A percentile compares a stretch with the other conserved stretches of the same genome.
Evolutionary conservation across 2,797 vertebrate species (phyloP).

Genomic region (Brotogeris chrysoptera): DNA sequence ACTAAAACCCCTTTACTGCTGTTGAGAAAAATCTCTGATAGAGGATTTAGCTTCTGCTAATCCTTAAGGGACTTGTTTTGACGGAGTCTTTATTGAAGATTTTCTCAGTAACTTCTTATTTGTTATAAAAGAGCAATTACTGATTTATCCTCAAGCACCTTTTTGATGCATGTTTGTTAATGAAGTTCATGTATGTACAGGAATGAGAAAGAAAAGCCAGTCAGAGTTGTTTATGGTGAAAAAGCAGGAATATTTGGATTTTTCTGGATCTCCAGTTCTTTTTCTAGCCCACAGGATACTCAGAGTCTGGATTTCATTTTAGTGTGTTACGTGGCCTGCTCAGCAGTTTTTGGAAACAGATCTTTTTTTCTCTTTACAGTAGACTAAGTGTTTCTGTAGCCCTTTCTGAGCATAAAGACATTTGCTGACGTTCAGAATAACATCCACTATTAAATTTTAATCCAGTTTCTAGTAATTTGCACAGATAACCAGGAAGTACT

Average conservation of each 20-base stretch:
- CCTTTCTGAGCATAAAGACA: not conserved
- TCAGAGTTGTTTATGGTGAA: conserved; percentile 41
- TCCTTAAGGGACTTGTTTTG: conserved; percentile 79
- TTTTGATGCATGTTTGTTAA: conserved; percentile 53
- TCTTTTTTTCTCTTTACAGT: conserved; percentile 39
- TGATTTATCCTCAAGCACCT: conserved; percentile 62
- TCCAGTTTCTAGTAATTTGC: not conserved
- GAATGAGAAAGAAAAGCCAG: conserved; percentile 5
- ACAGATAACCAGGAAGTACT: not conserved
- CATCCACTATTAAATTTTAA: not conserved
- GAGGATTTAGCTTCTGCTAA: conserved; percentile 74
- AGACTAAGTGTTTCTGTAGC: conserved; percentile 5
- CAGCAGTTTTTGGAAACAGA: conserved; percentile 51
- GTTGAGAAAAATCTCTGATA: conserved; percentile 71
- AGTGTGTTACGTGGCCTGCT: conserved; percentile 34
- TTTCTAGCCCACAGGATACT: not conserved
- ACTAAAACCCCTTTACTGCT: conserved; percentile 68
- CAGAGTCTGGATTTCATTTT: conserved; percentile 65
- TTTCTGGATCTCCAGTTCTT: conserved; percentile 20
- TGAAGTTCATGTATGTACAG: conserved; percentile 58
- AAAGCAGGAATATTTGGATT: conserved; percentile 39
- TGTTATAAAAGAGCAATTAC: conserved; percentile 73
- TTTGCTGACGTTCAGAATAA: not conserved
- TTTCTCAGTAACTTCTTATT: conserved; percentile 69
- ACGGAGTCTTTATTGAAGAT: conserved; percentile 72